Conservation (phyloP, 2,888 invertebrate genomes). For the Parascotia fuliginaria region DNA sequence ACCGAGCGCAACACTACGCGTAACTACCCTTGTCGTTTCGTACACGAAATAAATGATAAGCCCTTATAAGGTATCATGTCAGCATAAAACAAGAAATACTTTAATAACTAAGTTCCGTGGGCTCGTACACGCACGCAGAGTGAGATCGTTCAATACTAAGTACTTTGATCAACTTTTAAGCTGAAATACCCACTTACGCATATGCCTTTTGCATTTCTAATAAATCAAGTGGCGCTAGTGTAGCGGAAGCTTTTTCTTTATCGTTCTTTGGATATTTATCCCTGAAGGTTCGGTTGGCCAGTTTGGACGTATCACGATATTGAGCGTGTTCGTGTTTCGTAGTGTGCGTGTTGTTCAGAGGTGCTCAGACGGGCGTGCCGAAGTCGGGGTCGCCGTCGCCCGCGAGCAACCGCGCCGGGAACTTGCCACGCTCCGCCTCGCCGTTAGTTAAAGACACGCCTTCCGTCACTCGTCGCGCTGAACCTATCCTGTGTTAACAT, state of each 20-base stretch:
- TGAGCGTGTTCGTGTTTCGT: constrained; percentile 3
- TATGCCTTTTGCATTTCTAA: not conserved
- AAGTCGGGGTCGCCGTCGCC: constrained; percentile 89
- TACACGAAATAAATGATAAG: constrained; percentile 26
- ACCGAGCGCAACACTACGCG: constrained; percentile 33
- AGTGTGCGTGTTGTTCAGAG: not conserved
- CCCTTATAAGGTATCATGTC: constrained; percentile 29
- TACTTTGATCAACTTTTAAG: constrained; percentile 20
- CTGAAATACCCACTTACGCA: not conserved
- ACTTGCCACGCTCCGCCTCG: constrained; percentile 45
- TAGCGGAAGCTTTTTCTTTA: not conserved
- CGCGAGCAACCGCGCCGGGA: constrained; percentile 59
- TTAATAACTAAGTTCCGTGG: constrained; percentile 37
- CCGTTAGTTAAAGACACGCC: constrained; percentile 57
- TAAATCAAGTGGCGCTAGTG: not conserved
- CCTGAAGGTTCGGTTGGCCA: not conserved
- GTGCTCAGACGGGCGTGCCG: constrained; percentile 87
- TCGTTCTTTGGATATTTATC: not conserved
- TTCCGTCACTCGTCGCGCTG: constrained; percentile 73
- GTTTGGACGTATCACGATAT: not conserved
- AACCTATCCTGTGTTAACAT: constrained; percentile 68
- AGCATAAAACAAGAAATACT: constrained; percentile 27
- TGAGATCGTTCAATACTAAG: constrained; percentile 32
- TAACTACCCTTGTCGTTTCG: constrained; percentile 20
- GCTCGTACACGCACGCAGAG: constrained; percentile 37